phyloP scores from a whole-genome alignment of 2,113 vertebrate genomes.

The Ceyx melanurus region DNA sequence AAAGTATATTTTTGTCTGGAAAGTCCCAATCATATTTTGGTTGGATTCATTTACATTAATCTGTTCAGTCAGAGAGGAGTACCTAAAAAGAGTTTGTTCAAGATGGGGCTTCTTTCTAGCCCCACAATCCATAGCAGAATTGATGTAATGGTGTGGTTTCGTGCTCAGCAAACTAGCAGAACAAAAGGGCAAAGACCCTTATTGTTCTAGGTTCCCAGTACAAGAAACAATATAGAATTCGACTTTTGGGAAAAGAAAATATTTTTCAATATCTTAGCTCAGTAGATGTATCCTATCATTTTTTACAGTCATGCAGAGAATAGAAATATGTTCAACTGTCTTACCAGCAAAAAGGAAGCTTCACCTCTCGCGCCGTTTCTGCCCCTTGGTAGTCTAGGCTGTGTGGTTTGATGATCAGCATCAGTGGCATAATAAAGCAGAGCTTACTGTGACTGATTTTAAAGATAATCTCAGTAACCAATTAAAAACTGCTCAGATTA shows the following conservation, averaged over 20 bases:
- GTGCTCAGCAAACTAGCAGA: neutral
- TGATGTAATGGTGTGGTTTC: neutral
- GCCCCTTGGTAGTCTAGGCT: neutral
- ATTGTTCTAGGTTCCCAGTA: neutral
- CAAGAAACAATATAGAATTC: neutral
- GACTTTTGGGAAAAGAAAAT: neutral
- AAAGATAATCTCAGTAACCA: slow-evolving; percentile 60
- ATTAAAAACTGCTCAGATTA: slow-evolving; percentile 41
- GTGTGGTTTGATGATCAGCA: slow-evolving; percentile 41
- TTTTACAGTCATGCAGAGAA: neutral
- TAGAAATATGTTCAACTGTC: neutral
- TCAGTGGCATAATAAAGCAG: slow-evolving; percentile 31
- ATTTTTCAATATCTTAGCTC: neutral
- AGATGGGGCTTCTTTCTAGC: neutral
- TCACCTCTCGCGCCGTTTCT: neutral
- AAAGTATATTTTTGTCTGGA: neutral
- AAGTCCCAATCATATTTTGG: neutral
- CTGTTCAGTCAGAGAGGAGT: neutral
- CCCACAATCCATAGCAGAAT: neutral
- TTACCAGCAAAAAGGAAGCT: slow-evolving; percentile 44
- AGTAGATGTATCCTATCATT: neutral
- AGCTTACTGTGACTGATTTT: slow-evolving; percentile 19
- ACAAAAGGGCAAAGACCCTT: neutral
- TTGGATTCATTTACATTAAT: neutral
- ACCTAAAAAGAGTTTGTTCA: neutral